A percentile compares a stretch with the other conserved stretches of the same genome.
Evolutionary conservation across 2,888 invertebrate species (phyloP).

Genomic region (Lagria hirta): DNA sequence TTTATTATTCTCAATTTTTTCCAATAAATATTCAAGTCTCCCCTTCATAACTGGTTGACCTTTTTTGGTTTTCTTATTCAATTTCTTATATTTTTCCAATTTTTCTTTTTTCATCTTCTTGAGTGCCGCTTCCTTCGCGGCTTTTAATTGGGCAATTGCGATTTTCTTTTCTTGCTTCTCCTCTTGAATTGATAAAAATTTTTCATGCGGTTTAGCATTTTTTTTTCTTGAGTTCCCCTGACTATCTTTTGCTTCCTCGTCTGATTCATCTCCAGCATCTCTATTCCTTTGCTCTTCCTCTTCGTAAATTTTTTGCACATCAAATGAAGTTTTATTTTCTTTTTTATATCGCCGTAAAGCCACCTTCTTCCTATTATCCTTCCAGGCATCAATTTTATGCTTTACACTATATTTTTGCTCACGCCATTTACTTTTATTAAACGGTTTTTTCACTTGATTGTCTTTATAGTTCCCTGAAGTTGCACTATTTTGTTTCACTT

Average conservation of each 20-base stretch:
- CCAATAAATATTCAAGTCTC: constrained; percentile 73
- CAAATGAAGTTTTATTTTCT: constrained; percentile 56
- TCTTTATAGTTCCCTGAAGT: too few relatives aligned
- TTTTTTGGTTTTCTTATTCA: constrained; percentile 75
- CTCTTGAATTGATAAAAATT: constrained; percentile 38
- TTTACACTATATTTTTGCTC: constrained; percentile 70
- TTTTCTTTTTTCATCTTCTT: constrained; percentile 71
- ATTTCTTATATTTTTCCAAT: constrained; percentile 67
- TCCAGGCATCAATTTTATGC: constrained; percentile 69
- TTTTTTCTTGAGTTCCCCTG: constrained; percentile 9
- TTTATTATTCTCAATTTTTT: constrained; percentile 65
- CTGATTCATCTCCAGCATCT: constrained; percentile 16
- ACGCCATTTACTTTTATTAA: constrained; percentile 69
- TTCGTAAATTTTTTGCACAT: constrained; percentile 57
- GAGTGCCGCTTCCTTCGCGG: constrained; percentile 64
- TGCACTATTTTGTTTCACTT: too few relatives aligned
- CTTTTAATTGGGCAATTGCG: constrained; percentile 56
- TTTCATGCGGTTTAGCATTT: constrained; percentile 45
- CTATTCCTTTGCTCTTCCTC: constrained; percentile 36
- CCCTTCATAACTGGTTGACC: constrained; percentile 88
- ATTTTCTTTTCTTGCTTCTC: constrained; percentile 59
- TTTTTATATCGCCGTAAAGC: constrained; percentile 61
- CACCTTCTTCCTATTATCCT: constrained; percentile 63
- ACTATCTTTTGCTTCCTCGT: constrained; percentile 21
- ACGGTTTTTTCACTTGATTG: constrained; percentile 67